Evolutionary conservation across 2,888 invertebrate species (phyloP), one percentile per base, ranked within the genome.

Genomic region (Neoascia interrupta): DNA sequence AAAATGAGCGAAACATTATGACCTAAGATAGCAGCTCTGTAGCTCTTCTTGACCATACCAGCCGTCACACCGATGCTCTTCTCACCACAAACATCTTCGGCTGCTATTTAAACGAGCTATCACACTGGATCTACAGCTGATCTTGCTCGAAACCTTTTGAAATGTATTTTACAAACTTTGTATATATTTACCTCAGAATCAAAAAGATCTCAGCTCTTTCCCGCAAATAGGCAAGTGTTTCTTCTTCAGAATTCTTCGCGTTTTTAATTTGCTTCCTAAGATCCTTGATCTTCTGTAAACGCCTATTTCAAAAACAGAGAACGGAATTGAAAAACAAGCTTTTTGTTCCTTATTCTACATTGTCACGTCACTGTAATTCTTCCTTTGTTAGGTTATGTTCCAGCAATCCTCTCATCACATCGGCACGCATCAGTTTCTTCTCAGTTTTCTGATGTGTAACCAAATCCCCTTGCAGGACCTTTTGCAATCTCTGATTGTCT

Each of bases 371-470:
- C 88, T 75, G 82, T 10, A 86, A 84, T 61, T 88, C 87, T 58
- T 86, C 87, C 13, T 86, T 84, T 0, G 86, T 85, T 1, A 86
- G 81, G 82, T 87, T 88, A 45, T 87, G 85, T 5, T 86, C 79
- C 26, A 88, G 69, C 0, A 86, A 81, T 4, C 84, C 85, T 45
- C 84, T 82, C n/a, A 86, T 66, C 1, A 86, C 85, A 10, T 79
- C 83, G 6, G 86, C 85, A 11, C 84, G 83, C 13, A 84, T 81
- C 73, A 85, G 82, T 79, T 85, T 86, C 1, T 83, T 83, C 16
- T 84, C 83, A 5, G 87, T 80, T 63, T 83, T 83, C 13, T 86
- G 82, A 60, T 86, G 84, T 2, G 83, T 83, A 66, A 86, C 19
- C 82, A 84, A 84, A 26, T 85, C 85, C 3, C 84, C 84, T 21